Conservation (phyloP, 2,888 invertebrate genomes). For the Eupithecia exiguata region DNA sequence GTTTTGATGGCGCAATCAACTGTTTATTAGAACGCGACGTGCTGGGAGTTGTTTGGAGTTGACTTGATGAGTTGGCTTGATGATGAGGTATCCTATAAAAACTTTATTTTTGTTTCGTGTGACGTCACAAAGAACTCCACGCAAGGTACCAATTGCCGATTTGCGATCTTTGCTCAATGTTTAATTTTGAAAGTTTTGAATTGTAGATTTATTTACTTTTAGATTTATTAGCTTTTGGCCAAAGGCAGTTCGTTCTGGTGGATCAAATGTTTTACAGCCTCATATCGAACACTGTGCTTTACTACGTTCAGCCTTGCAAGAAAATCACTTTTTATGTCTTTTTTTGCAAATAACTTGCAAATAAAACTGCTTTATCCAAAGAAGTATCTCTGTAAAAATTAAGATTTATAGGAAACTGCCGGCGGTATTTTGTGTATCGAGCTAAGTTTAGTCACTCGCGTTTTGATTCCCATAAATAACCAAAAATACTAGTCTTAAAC, state of each 20-base stretch:
- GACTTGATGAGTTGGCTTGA: not conserved
- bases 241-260: not conserved
- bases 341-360: no score
- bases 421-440: no score
- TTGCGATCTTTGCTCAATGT: not conserved
- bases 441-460: no score
- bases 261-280: no score
- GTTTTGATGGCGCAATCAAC: constrained; percentile 41
- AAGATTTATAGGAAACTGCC: no score
- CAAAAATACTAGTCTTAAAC: no score
- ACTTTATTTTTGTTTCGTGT: not conserved
- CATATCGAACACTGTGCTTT: no score
- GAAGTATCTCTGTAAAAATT: no score
- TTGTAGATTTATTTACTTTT: not conserved
- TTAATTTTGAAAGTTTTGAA: not conserved
- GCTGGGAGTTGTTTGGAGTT: not conserved
- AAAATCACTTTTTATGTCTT: no score
- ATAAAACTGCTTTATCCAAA: no score
- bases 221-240: not conserved
- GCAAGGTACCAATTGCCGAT: not conserved
- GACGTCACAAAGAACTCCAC: not conserved
- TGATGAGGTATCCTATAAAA: not conserved
- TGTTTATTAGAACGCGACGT: constrained; percentile 33
- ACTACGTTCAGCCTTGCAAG: no score
- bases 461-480: no score